Evolutionary conservation across 2,797 vertebrate species (phyloP).

Genomic region (Melanotaenia pygmaea): DNA sequence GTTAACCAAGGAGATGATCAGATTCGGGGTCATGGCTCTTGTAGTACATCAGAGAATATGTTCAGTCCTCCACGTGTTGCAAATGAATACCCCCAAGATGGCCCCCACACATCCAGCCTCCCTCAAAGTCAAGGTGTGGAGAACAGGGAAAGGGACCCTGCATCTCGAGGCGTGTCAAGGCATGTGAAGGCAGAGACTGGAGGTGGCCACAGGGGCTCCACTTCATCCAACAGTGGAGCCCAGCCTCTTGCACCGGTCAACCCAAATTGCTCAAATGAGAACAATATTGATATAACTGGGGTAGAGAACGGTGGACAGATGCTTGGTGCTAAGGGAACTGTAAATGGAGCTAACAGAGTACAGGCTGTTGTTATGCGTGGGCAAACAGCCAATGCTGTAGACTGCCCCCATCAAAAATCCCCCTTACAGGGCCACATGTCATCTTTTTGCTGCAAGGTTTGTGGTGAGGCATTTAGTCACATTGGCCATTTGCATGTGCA

Average conservation of each 20-base stretch:
- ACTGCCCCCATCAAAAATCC: constrained; percentile 78
- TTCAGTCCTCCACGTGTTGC: constrained; percentile 72
- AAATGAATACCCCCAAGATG: constrained; percentile 75
- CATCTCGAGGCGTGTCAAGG: constrained; percentile 59
- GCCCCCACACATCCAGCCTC: constrained; percentile 73
- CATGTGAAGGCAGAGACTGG: constrained; percentile 77
- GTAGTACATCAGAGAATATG: constrained; percentile 76
- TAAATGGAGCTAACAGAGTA: constrained; percentile 64
- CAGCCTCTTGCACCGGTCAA: constrained; percentile 81
- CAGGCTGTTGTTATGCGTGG: constrained; percentile 74
- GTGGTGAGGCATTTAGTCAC: constrained; percentile 80
- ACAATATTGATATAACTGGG: constrained; percentile 81
- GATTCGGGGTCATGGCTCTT: constrained; percentile 71
- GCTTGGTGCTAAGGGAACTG: constrained; percentile 69
- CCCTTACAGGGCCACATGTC: constrained; percentile 76
- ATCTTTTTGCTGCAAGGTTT: constrained; percentile 81
- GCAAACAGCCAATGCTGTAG: constrained; percentile 64
- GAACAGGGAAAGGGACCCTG: constrained; percentile 77
- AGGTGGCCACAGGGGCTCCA: constrained; percentile 66
- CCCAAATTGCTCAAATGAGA: constrained; percentile 81
- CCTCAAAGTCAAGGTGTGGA: constrained; percentile 78
- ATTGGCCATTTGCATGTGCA: constrained; percentile 79
- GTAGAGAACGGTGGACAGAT: constrained; percentile 78
- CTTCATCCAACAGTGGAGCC: constrained; percentile 61
- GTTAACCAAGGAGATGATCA: constrained; percentile 71